Base-by-base conservation (phyloP, 1,140 invertebrate genomes). In the Chlorops oryzae region DNA sequence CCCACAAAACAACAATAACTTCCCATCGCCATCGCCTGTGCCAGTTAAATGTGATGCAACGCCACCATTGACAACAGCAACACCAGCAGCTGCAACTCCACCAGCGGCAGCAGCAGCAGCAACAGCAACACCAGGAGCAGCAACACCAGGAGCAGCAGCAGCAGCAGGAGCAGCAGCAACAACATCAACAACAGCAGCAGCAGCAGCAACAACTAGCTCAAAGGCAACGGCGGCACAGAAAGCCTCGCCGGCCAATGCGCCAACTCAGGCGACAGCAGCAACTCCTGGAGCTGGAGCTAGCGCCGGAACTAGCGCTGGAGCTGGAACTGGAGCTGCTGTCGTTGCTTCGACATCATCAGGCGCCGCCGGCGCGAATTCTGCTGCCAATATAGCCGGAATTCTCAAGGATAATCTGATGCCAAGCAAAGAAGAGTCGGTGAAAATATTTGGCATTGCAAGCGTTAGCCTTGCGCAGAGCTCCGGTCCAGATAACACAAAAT, bases 391-490 rank as follows among this genome's bases (percentile, higher is more conserved):
- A 6, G 64, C 63, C 4, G 70, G 62, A 50, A 67, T 70, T 3
- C 28, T 71, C 22, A 61, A 64, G 0, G 65, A 66, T 2, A 73
- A 68, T 21, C 58, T 73, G 0, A 71, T 73, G 65, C 72, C 72
- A 25, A 73, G 69, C 51, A 72, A 72, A 45, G 72, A 73, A 51
- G 72, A 73, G 37, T 73, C 72, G 0, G 68, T 66, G 7, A 73
- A 73, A 58, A 68, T 73, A 35, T 73, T 72, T 54, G 72, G 72
- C n/a, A 73, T 73, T 49, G 72, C 72, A 41, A 73, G 71, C 51
- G 67, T 72, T 2, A 71, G 65, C 46, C 23, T 73, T 23, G 72
- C 72, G 5, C 70, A 72, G 43, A 72, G 70, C 40, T 72, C 69
- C 0, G 70, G 70, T 0, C 70, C 70, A 0, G 67, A 70, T 32